Conservation (phyloP, 2,888 invertebrate genomes). For the Hemaris fuciformis region DNA sequence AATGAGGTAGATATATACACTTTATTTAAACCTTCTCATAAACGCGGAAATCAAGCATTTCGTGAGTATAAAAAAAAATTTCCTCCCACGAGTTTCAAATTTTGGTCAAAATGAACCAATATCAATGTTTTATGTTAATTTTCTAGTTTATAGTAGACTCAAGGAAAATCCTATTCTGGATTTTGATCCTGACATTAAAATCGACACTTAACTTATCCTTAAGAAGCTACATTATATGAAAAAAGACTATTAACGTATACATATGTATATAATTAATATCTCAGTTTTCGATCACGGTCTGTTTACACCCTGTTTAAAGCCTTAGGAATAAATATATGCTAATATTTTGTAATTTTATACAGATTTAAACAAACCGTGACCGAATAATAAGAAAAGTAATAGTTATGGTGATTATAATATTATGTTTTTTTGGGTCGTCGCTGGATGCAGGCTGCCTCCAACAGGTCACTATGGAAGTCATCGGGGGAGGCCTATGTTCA, state of each 20-base stretch:
- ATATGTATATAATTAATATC: no score
- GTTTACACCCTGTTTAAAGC: no score
- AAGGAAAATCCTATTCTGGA: background rate
- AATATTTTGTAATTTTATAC: no score
- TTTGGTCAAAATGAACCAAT: background rate
- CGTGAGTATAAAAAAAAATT: background rate
- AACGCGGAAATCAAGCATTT: background rate
- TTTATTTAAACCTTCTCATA: background rate
- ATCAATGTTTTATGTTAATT: background rate
- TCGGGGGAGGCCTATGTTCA: no score
- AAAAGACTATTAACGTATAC: background rate
- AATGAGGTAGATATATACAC: background rate
- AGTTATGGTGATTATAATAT: no score
- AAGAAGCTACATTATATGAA: background rate
- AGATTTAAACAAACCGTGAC: no score
- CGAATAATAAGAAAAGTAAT: no score
- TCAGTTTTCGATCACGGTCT: no score
- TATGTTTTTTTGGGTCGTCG: no score
- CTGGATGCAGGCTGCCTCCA: no score
- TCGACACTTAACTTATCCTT: background rate
- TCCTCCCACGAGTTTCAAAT: background rate
- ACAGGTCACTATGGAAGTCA: no score
- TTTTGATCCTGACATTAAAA: background rate
- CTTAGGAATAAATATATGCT: no score
- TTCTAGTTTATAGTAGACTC: background rate